Conservation (phyloP, 2,888 invertebrate species). For the Meliscaeva auricollis region DNA sequence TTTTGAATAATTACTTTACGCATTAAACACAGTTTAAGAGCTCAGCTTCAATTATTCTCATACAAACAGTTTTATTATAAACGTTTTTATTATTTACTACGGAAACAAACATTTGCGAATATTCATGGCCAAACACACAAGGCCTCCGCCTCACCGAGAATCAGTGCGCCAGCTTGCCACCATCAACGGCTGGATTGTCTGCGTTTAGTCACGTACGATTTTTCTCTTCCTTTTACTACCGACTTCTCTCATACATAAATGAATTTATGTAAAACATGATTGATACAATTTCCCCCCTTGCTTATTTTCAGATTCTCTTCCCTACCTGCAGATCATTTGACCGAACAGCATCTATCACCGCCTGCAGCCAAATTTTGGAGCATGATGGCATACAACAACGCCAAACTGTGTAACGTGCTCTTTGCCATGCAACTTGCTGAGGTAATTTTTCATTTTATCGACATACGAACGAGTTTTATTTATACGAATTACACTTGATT, state of each 20-base stretch:
- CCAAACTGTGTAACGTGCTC: constrained; percentile 94
- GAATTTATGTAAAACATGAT: neutral
- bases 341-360: constrained; percentile 88
- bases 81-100: constrained; percentile 3
- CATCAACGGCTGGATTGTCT: constrained; percentile 40
- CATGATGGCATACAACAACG: constrained; percentile 95
- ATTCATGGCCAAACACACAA: constrained; percentile 43
- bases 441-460: constrained; percentile 79
- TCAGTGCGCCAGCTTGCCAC: constrained; percentile 9
- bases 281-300: constrained; percentile 68
- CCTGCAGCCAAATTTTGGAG: constrained; percentile 89
- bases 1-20: neutral
- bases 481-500: neutral
- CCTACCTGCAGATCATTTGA: constrained; percentile 85
- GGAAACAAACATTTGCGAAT: constrained; percentile 60
- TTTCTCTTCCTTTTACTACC: constrained; percentile 54
- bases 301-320: constrained; percentile 85
- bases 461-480: constrained; percentile 9
- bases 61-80: neutral
- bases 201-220: constrained; percentile 73
- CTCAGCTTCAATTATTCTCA: neutral
- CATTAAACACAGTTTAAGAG: neutral
- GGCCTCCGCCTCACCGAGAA: constrained; percentile 40
- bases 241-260: constrained; percentile 10
- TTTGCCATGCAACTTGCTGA: constrained; percentile 92